Conservation (phyloP, 2,797 vertebrate species). For the Podargus strigoides region DNA sequence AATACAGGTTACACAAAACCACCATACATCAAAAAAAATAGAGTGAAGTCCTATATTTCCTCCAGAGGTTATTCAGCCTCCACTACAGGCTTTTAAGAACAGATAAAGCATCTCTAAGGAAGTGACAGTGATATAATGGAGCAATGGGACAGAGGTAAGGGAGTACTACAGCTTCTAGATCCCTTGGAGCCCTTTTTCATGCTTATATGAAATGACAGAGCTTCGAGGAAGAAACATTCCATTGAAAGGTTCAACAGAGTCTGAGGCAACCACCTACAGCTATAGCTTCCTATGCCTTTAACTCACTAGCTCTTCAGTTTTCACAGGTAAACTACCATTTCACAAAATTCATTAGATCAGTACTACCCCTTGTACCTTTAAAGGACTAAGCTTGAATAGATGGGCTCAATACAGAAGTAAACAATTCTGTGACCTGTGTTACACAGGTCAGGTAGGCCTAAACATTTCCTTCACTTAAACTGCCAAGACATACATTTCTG, state of each 20-base stretch:
- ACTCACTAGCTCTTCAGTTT: neutral
- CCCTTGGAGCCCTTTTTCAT: neutral
- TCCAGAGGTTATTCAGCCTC: neutral
- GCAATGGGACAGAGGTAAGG: neutral
- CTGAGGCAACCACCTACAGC: constrained; percentile 20
- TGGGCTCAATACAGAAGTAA: neutral
- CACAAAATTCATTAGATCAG: neutral
- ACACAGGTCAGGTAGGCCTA: neutral
- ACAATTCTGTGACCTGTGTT: neutral
- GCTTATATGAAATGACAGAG: neutral
- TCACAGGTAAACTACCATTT: neutral
- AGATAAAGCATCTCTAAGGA: neutral
- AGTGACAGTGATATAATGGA: neutral
- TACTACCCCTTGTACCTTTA: neutral
- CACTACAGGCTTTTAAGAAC: neutral
- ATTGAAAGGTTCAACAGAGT: neutral
- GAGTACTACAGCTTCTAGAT: constrained; percentile 11
- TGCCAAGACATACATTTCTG: neutral
- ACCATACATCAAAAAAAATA: neutral
- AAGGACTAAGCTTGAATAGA: constrained; percentile 5
- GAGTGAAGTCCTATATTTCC: neutral
- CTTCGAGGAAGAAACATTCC: neutral
- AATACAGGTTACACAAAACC: neutral
- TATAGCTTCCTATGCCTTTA: constrained; percentile 2
- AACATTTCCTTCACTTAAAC: constrained; percentile 8